Evolutionary conservation across 2,888 invertebrate genomes (phyloP).

Genomic region (Danaus chrysippus): DNA sequence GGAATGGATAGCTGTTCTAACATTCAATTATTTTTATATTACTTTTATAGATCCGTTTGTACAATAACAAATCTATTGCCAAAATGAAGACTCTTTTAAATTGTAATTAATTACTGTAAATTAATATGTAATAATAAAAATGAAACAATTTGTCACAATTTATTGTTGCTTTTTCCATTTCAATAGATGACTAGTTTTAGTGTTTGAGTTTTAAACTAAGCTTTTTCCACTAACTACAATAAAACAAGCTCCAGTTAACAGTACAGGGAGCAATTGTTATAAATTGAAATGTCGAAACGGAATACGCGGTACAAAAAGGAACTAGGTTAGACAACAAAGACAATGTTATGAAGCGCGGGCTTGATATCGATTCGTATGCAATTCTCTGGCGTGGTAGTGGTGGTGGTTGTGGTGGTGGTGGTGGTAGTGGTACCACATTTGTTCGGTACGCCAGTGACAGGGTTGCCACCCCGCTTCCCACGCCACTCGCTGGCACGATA

Average conservation of each 20-base stretch:
- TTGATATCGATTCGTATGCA: constrained; percentile 73
- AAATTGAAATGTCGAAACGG: constrained; percentile 35
- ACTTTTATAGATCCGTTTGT: too few species aligned
- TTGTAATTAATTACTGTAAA: too few species aligned
- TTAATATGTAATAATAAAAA: too few species aligned
- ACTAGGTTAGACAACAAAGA: constrained; percentile 75
- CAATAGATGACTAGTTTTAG: too few species aligned
- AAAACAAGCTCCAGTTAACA: constrained; percentile 8
- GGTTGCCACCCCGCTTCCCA: constrained; percentile 34
- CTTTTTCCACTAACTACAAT: background rate
- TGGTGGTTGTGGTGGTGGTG: constrained; percentile 34
- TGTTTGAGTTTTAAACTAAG: background rate
- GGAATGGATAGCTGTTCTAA: too few species aligned
- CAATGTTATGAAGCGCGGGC: constrained; percentile 63
- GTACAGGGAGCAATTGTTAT: constrained; percentile 23
- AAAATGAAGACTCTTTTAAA: too few species aligned
- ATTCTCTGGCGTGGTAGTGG: constrained; percentile 48
- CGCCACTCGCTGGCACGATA: constrained; percentile 52
- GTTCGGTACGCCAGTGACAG: constrained; percentile 59
- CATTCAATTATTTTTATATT: too few species aligned
- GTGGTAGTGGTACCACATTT: constrained; percentile 45
- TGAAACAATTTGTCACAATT: too few species aligned
- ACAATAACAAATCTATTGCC: too few species aligned
- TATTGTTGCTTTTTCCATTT: too few species aligned
- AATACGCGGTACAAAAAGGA: constrained; percentile 37